These are phyloP conservation scores for Zoanthus sociatus DNA, from an alignment of 92 coral and sea anemone species.

Conservation along the genomic window DNA sequence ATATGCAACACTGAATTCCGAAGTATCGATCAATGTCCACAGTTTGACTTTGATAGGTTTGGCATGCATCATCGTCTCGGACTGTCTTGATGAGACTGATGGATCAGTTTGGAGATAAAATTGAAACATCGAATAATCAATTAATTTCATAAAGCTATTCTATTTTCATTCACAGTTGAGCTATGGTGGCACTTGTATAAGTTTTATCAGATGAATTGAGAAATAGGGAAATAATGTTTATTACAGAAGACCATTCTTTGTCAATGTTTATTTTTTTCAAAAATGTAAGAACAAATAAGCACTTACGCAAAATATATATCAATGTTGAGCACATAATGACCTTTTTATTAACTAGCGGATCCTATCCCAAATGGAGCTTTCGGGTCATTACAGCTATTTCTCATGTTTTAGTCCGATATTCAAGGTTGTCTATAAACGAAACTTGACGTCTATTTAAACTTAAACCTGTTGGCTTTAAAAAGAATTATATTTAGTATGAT, in stretches of 20 bases:
- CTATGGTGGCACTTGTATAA: neutral
- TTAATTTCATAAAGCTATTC: neutral
- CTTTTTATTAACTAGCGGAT: neutral
- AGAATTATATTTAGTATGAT: neutral
- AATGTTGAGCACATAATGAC: conserved; percentile 26
- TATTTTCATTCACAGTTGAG: neutral
- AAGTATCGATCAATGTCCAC: conserved; percentile 26
- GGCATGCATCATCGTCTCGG: conserved; percentile 20
- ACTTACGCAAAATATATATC: conserved; percentile 19
- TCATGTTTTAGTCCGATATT: too few species aligned
- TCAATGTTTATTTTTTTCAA: neutral
- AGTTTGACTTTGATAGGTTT: conserved; percentile 36
- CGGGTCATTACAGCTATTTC: too few species aligned
- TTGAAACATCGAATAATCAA: conserved; percentile 24
- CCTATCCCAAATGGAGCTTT: too few species aligned
- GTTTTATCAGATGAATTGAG: neutral
- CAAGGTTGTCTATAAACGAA: neutral
- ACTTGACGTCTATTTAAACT: neutral
- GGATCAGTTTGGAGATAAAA: conserved; percentile 25
- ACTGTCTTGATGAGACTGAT: neutral
- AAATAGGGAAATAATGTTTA: conserved; percentile 3
- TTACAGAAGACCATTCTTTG: conserved; percentile 8
- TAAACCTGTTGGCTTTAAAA: neutral
- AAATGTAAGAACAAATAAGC: conserved; percentile 22
- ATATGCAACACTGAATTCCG: conserved; percentile 34